Percentiles rank a stretch among this genome's conserved stretches.
phyloP scores from a whole-genome alignment of 2,113 vertebrate genomes.

The Cichladusa arquata region DNA sequence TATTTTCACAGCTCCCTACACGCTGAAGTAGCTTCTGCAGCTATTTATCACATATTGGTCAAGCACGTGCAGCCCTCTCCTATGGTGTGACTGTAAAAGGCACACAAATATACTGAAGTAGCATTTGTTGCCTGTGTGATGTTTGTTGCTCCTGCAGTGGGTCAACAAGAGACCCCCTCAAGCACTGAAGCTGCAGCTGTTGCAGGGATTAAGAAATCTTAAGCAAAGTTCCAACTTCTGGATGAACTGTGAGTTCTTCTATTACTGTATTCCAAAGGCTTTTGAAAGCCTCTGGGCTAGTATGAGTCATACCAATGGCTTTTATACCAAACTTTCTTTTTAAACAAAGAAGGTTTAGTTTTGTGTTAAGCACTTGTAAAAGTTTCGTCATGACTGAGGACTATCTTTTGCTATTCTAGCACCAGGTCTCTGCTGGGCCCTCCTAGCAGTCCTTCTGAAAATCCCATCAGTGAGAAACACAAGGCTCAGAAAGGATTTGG shows the following conservation, averaged over 20 bases:
- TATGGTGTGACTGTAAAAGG: background rate
- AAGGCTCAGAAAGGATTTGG: background rate
- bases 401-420: background rate
- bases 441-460: background rate
- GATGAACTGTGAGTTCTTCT: background rate
- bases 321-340: background rate
- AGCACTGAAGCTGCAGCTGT: conserved; percentile 27
- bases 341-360: background rate
- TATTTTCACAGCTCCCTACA: background rate
- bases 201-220: conserved; percentile 34
- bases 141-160: background rate
- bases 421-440: background rate
- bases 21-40: background rate
- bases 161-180: background rate
- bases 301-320: background rate
- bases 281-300: background rate
- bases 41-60: background rate
- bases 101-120: background rate
- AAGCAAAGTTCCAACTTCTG: conserved; percentile 21
- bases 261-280: background rate
- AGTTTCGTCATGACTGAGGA: background rate
- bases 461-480: background rate
- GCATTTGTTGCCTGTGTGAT: background rate
- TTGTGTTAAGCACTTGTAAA: background rate
- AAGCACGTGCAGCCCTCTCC: background rate